Percentiles rank a stretch among this genome's conserved stretches.
phyloP scores from a whole-genome alignment of 1,140 invertebrate species.

The Cotesia vestalis region DNA sequence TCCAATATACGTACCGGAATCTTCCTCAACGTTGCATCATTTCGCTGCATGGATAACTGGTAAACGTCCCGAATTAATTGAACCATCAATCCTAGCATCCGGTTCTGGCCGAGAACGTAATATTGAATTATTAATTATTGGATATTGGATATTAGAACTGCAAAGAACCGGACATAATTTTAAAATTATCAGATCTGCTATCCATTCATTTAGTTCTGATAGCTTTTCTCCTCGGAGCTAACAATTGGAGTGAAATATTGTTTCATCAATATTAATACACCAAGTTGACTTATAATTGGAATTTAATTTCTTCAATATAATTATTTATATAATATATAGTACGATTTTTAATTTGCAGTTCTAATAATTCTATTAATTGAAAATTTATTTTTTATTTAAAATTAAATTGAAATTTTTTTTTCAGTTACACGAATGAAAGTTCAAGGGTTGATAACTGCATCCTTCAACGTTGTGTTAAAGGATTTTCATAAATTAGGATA shows the following conservation, averaged over 20 bases:
- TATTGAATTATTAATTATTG: constrained; percentile 28
- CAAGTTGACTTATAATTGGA: constrained; percentile 5
- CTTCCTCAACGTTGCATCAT: constrained; percentile 75
- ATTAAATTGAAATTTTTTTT: constrained; percentile 52
- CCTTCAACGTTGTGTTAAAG: constrained; percentile 76
- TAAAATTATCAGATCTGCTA: not conserved
- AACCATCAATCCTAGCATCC: constrained; percentile 74
- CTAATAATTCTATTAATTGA: too few relatives aligned
- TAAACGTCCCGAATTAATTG: constrained; percentile 76
- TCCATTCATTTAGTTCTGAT: too few relatives aligned
- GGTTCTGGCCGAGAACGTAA: constrained; percentile 80
- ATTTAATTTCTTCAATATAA: too few relatives aligned
- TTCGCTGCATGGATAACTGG: constrained; percentile 78
- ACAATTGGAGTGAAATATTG: too few relatives aligned
- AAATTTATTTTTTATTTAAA: constrained; percentile 11
- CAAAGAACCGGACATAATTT: too few relatives aligned
- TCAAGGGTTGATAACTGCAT: constrained; percentile 71
- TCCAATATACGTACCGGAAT: constrained; percentile 78
- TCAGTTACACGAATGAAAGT: constrained; percentile 76
- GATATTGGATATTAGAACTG: not conserved
- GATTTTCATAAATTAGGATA: constrained; percentile 77
- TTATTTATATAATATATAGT: too few relatives aligned
- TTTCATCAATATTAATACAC: not conserved
- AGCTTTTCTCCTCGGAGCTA: too few relatives aligned
- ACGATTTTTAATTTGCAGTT: too few relatives aligned